Conservation (phyloP, 1,140 invertebrate genomes). For the Pachypeltis micranthus region DNA sequence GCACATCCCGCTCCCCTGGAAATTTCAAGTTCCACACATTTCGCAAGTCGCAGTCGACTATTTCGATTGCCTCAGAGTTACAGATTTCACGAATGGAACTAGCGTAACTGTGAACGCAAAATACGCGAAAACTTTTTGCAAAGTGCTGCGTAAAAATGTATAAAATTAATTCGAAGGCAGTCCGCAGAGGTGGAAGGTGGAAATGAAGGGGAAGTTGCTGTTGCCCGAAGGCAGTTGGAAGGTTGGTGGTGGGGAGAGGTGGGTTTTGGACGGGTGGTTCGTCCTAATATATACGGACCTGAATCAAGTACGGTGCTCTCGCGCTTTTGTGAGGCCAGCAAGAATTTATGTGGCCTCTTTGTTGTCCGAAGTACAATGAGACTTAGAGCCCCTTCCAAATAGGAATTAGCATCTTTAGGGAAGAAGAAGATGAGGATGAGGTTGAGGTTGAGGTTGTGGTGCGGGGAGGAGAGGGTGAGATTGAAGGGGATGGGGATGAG, state of each 20-base stretch:
- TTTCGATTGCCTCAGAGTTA: not conserved
- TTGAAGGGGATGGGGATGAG: not conserved
- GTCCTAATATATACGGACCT: constrained; percentile 10
- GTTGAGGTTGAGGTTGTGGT: not conserved
- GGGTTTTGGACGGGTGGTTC: not conserved
- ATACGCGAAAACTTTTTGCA: too few relatives aligned
- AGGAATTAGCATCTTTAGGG: constrained; percentile 13
- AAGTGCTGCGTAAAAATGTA: too few relatives aligned
- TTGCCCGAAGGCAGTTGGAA: too few relatives aligned
- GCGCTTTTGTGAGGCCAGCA: constrained; percentile 8
- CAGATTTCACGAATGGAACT: too few relatives aligned
- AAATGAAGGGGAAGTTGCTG: too few relatives aligned
- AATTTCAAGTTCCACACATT: too few relatives aligned
- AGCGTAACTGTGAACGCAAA: too few relatives aligned
- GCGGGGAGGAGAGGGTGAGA: not conserved
- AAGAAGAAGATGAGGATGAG: not conserved
- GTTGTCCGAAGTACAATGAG: constrained; percentile 12
- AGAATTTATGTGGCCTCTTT: constrained; percentile 12
- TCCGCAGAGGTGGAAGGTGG: too few relatives aligned
- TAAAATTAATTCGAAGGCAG: too few relatives aligned
- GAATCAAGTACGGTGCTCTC: not conserved
- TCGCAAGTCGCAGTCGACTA: not conserved
- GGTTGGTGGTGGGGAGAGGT: not conserved
- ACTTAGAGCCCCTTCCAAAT: constrained; percentile 1
- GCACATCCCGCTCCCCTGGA: too few relatives aligned